Evolutionary conservation across 2,888 invertebrate genomes (phyloP), one percentile per base, ranked within the genome.

Genomic region (Crioceris asparagi): DNA sequence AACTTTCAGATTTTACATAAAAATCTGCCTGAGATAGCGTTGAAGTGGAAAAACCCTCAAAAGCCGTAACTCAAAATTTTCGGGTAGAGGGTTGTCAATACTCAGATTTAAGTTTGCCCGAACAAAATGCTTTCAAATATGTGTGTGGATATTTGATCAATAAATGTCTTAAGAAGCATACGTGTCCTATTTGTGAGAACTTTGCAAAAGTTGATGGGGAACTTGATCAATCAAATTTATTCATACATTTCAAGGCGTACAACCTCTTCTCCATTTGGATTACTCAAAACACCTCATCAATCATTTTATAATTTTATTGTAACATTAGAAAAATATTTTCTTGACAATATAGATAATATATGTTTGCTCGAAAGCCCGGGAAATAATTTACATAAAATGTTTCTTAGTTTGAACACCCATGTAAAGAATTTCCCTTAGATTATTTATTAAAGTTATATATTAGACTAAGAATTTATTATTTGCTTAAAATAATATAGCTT

Each of bases 71-170:
- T n/a, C n/a, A n/a, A n/a, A n/a, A n/a, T n/a, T n/a, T n/a, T n/a
- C n/a, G n/a, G n/a, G n/a, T n/a, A n/a, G n/a, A n/a, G n/a, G n/a
- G n/a, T n/a, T n/a, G n/a, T n/a, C n/a, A n/a, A n/a, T n/a, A n/a
- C n/a, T 21, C 10, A 21, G 21, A 21, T 10, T 21, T 21, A n/a
- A n/a, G n/a, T n/a, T n/a, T n/a, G n/a, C n/a, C n/a, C n/a, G n/a
- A n/a, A n/a, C n/a, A n/a, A n/a, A n/a, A n/a, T n/a, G n/a, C n/a
- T n/a, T n/a, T 39, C 25, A 32, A 11, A 3, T 40, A 40, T 36
- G 33, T 33, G 16, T 40, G 36, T 32, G 36, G 36, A 27, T 40
- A 40, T 19, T 14, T 40, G 16, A 30, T 19, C 10, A 35, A 47
- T 53, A 43, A 36, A 36, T 27, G 29, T 12, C 19, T 36, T 11